These are phyloP conservation scores for Acanthornis magna DNA, from an alignment of 2,797 vertebrate genomes.

Conservation along the genomic window DNA sequence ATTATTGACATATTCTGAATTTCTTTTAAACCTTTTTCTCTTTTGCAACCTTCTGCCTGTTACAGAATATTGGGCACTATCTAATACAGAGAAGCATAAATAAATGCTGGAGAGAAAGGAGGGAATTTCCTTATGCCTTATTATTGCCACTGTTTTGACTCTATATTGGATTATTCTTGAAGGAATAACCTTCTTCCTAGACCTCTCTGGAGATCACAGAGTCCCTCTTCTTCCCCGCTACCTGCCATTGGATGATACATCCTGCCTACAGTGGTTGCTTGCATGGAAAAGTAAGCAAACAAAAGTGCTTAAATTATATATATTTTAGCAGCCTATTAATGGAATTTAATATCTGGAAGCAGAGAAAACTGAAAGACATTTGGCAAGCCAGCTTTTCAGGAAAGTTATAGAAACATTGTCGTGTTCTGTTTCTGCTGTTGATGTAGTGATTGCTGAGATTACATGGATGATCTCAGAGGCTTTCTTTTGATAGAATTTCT, in stretches of 20 bases:
- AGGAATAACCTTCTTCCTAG: neutral
- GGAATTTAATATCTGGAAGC: conserved; percentile 13
- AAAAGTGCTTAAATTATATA: neutral
- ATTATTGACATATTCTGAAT: conserved; percentile 47
- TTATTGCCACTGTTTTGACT: neutral
- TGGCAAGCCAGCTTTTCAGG: neutral
- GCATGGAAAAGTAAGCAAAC: neutral
- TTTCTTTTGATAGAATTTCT: neutral
- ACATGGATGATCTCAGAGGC: neutral
- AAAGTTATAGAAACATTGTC: neutral
- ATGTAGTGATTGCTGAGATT: conserved; percentile 4
- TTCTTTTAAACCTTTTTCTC: neutral
- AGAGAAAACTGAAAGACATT: neutral
- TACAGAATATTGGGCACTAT: neutral
- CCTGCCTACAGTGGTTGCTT: neutral
- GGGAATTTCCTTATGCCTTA: neutral
- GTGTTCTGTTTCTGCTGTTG: neutral
- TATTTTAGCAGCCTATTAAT: neutral
- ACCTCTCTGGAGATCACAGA: neutral
- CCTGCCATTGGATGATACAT: neutral
- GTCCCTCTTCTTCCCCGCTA: neutral
- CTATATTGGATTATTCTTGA: neutral
- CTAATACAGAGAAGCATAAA: neutral
- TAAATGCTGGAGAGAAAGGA: neutral
- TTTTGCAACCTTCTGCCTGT: neutral